Evolutionary conservation across 2,113 vertebrate species (phyloP), one percentile per base, ranked within the genome.

Genomic region (Colaptes auratus): DNA sequence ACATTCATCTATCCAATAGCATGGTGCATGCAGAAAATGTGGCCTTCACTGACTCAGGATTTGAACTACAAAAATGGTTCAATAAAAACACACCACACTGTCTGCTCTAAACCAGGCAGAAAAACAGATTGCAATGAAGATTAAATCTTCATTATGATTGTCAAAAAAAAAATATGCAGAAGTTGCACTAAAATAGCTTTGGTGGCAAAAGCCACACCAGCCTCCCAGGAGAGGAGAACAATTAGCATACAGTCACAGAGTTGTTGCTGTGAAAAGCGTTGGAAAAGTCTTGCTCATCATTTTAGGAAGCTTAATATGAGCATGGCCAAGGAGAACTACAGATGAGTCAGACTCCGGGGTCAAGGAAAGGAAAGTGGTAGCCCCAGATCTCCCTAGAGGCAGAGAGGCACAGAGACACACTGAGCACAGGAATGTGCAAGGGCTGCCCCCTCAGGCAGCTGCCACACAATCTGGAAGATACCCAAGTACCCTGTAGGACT

Each of bases 81-180:
- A 89, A 95, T 21, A 89, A 75, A 93, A 52, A 88, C 35, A 83
- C 20, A 88, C 58, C 67, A 36, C 21, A 0, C 72, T 39, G 53
- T 66, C 80, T 95, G 74, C 88, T 65, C 82, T 92, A 36, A 88
- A 91, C 86, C 66, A 94, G 75, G 86, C 90, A 88, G 73, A 77
- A 91, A 88, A 91, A 5, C 73, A 94, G 88, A 94, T 21, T 90
- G 93, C 59, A 72, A 61, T 19, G 27, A 94, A 84, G 86, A 96
- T 63, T 24, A 93, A 90, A 94, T 91, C 92, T 97, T 94, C 92
- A 91, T 86, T 90, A 33, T 70, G 80, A 85, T 63, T 85, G 80
- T 93, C 96, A 95, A 96, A 97, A 93, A 96, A 93, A 89, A 92
- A 91, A 63, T 24, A 25, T 70, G 93, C 92, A 94, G 86, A 75